Percentiles rank a stretch among this genome's conserved stretches.
Evolutionary conservation across 1,140 invertebrate genomes (phyloP).

Genomic region (Dysdera silvatica): DNA sequence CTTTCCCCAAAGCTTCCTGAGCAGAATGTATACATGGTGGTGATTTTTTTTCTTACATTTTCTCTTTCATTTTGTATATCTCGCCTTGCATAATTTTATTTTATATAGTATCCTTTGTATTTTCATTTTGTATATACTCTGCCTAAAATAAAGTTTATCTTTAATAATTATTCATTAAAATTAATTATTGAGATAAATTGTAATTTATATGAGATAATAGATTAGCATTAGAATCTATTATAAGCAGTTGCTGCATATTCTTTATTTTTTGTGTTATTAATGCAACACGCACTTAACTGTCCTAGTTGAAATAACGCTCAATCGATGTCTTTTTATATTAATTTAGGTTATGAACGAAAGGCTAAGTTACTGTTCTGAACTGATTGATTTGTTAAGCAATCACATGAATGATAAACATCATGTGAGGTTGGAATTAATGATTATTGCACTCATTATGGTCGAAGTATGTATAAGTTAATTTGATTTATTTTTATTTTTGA

Average conservation of each 20-base stretch:
- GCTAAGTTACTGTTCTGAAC: conserved; percentile 80
- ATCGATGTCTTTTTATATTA: conserved; percentile 23
- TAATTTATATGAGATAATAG: too few species aligned
- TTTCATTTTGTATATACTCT: neutral
- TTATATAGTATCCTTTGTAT: neutral
- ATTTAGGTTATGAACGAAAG: conserved; percentile 88
- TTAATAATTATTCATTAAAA: too few species aligned
- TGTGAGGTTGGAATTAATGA: conserved; percentile 86
- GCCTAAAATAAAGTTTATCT: neutral
- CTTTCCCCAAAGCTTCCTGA: too few species aligned
- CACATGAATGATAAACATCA: conserved; percentile 87
- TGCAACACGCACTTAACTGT: neutral
- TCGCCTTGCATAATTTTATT: too few species aligned
- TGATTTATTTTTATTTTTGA: neutral
- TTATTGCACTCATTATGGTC: conserved; percentile 87
- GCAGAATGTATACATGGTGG: too few species aligned
- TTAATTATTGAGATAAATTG: too few species aligned
- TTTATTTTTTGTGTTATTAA: neutral
- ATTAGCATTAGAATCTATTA: too few species aligned
- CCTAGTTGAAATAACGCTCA: neutral
- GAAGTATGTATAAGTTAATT: conserved; percentile 60
- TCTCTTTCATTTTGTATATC: too few species aligned
- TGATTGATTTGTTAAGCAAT: conserved; percentile 74
- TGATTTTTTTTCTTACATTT: too few species aligned
- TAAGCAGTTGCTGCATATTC: neutral